Evolutionary conservation across 2,797 vertebrate species (phyloP), one percentile per base, ranked within the genome.

Genomic region (Anguilla pacifica): DNA sequence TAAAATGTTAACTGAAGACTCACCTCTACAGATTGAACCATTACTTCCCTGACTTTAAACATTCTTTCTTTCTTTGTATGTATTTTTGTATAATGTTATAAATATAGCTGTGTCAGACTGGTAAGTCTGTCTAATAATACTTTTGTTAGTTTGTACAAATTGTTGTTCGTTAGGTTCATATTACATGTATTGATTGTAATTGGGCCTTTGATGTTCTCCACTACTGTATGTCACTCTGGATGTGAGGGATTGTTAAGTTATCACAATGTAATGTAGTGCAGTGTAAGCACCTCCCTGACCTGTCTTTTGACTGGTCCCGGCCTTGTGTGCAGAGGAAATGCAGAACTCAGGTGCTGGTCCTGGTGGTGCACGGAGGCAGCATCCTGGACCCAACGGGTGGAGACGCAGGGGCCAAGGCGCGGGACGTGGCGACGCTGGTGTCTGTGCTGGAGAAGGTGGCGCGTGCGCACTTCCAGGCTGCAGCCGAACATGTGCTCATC

Each of bases 321-420:
- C 13, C 39, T 9, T 25, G 51, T 43, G 25, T 51, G 5, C 90
- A 96, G 92, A 96, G 92, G 84, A 97, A 96, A 91, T 99, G 98
- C 92, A 97, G 97, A 93, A 98, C 97, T 0, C 98, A 97, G 0
- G 97, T 99, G 84, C 95, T 99, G 90, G 95, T 99, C 92, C 95
- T 99, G 39, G 96, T 99, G 89, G 97, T 99, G 4, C 99, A 99
- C 0, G 99, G 99, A 0, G 98, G 99, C 0, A 99, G 97, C 93
- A 97, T 99, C 92, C 91, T 99, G 93, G 99, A 99, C 90, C 94
- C 96, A 0, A 98, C 95, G 1, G 95, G 95, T 0, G 97, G 97
- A 11, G 98, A 99, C 93, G 96, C 95, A 0, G 96, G 96, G 92
- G 95, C 97, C 86, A 99, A 99, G 92, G 92, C 95, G 0, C 96